Conservation (phyloP, 2,888 invertebrate genomes). For the Ellobium chinense region DNA sequence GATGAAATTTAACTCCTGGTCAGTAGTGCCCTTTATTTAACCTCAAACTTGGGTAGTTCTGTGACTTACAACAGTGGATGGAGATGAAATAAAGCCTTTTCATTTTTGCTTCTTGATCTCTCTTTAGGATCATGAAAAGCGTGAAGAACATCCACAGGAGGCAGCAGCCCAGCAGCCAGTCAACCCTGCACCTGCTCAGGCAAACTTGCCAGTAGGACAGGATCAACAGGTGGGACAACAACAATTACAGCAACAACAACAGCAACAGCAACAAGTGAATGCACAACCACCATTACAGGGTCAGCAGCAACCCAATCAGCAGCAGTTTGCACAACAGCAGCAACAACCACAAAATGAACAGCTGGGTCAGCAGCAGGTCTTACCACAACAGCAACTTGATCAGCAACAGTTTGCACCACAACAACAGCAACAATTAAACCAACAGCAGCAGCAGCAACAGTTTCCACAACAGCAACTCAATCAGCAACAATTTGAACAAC, state of each 20-base stretch:
- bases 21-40: no score
- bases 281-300: conserved; percentile 21
- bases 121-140: no score
- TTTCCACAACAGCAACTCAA: background rate
- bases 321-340: conserved; percentile 24
- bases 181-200: no score
- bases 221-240: background rate
- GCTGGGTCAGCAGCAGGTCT: background rate
- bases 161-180: no score
- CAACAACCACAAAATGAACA: background rate
- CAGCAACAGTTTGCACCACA: conserved; percentile 19
- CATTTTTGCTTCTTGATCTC: no score
- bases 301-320: background rate
- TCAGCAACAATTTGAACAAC: conserved; percentile 13
- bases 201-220: conserved; percentile 6
- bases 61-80: no score
- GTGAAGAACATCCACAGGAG: no score
- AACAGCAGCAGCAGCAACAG: conserved; percentile 1
- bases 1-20: no score
- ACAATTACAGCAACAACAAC: background rate
- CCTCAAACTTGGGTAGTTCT: no score
- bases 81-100: no score
- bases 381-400: background rate
- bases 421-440: background rate
- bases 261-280: conserved; percentile 2